Evolutionary conservation across 2,113 vertebrate species (phyloP), one percentile per base, ranked within the genome.

Genomic region (Oncorhynchus keta): DNA sequence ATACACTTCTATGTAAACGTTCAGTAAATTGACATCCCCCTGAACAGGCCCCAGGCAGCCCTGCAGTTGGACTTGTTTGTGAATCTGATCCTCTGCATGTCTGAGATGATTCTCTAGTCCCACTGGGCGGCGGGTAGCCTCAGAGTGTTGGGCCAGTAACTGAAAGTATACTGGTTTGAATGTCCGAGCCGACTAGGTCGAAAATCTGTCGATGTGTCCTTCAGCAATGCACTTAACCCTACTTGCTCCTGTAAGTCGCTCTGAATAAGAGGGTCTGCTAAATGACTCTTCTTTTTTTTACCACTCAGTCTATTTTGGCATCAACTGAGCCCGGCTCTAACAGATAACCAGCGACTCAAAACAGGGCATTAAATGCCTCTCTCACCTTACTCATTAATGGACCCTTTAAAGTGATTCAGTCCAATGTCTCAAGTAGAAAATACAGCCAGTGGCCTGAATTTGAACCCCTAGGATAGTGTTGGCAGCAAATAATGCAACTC

Each of bases 351-450:
- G 83, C 90, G 89, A 92, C 81, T 85, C 86, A 89, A 75, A 89
- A 73, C 49, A 39, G 73, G 77, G 77, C 89, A 86, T 88, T 77
- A 81, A 90, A 90, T 8, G 74, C 83, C 80, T 76, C 78, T 72
- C 49, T 51, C 24, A 72, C 49, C 87, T 92, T 82, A 90, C 79
- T 94, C 91, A 91, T 92, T 92, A 64, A 92, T 90, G 79, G 79
- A 68, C 30, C 55, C 76, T 77, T 73, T 14, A 82, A 78, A 73
- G 65, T 45, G 22, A 74, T 1, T 5, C 26, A 49, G 26, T 24
- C 67, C 55, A 51, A 48, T 59, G 66, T 83, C 75, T 83, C 73
- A 73, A 65, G 55, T 4, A 11, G 35, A 5, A 65, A 77, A 30
- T 22, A 9, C 20, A n/a, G 49, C 49, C 49, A 51, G 2, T 72